Evolutionary conservation across 2,888 invertebrate genomes (phyloP).

Genomic region (Oscheius myriophilus): DNA sequence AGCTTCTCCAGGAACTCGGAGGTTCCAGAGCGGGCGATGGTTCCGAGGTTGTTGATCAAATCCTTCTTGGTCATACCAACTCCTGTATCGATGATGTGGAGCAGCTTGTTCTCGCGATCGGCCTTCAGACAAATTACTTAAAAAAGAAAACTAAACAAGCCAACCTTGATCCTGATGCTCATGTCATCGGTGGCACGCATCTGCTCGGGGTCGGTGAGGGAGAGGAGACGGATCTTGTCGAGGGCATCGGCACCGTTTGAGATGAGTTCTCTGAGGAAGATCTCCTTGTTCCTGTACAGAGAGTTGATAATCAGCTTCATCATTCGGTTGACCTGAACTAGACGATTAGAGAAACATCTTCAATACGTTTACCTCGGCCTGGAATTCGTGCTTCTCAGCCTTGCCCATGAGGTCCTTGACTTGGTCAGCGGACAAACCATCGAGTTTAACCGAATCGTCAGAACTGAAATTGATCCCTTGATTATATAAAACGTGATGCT

Average conservation of each 20-base stretch:
- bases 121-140: constrained; percentile 74
- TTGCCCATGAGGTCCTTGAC: constrained; percentile 88
- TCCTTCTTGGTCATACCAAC: constrained; percentile 88
- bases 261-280: constrained; percentile 84
- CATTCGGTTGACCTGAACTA: constrained; percentile 82
- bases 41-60: constrained; percentile 92
- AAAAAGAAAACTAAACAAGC: neutral
- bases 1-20: constrained; percentile 69
- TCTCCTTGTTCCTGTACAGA: constrained; percentile 96
- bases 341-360: neutral
- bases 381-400: constrained; percentile 81
- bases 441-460: constrained; percentile 94
- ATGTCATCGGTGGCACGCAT: constrained; percentile 84
- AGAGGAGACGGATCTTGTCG: constrained; percentile 93
- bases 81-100: constrained; percentile 95
- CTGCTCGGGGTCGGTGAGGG: constrained; percentile 85
- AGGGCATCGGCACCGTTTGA: constrained; percentile 99
- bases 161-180: constrained; percentile 84
- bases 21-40: constrained; percentile 80
- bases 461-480: constrained; percentile 77
- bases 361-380: constrained; percentile 85
- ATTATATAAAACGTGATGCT: no score
- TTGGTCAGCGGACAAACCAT: constrained; percentile 92
- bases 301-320: constrained; percentile 99
- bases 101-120: constrained; percentile 87